A percentile compares a stretch with the other conserved stretches of the same genome.
Evolutionary conservation across 1,140 invertebrate species (phyloP).

Genomic region (Lamellibrachia luymesi): DNA sequence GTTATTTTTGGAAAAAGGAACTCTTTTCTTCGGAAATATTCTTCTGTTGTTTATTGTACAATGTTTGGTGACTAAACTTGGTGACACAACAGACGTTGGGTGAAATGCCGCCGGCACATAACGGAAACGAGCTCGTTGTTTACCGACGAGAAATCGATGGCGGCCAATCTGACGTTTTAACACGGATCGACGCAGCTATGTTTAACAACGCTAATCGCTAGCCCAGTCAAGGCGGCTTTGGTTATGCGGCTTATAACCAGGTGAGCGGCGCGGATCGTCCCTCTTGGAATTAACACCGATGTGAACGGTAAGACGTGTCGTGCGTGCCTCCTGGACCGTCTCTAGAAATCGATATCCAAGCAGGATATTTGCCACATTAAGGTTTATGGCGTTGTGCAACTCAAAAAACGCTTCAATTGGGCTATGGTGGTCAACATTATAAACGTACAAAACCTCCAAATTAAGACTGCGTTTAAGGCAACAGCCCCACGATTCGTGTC

Average conservation of each 20-base stretch:
- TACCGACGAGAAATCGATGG: background rate
- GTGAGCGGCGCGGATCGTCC: background rate
- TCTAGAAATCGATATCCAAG: background rate
- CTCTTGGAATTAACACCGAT: background rate
- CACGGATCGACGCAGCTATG: background rate
- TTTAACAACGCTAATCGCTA: slow-evolving; percentile 1
- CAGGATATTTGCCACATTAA: background rate
- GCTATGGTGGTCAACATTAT: background rate
- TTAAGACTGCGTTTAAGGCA: background rate
- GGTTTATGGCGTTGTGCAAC: background rate
- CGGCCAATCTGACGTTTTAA: background rate
- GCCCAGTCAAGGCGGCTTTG: background rate
- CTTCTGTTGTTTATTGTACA: background rate
- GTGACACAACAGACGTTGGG: too few species aligned
- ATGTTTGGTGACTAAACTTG: background rate
- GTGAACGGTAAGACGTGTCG: background rate
- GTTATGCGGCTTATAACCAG: background rate
- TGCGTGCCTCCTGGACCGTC: background rate
- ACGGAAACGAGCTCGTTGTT: background rate
- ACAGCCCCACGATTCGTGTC: background rate
- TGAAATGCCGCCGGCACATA: background rate
- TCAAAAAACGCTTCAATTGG: background rate
- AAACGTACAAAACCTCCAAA: background rate
- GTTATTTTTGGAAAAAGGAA: background rate
- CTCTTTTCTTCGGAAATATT: background rate